Evolutionary conservation across 2,888 invertebrate genomes (phyloP), one percentile per base, ranked within the genome.

Genomic region (Venusia cambrica): DNA sequence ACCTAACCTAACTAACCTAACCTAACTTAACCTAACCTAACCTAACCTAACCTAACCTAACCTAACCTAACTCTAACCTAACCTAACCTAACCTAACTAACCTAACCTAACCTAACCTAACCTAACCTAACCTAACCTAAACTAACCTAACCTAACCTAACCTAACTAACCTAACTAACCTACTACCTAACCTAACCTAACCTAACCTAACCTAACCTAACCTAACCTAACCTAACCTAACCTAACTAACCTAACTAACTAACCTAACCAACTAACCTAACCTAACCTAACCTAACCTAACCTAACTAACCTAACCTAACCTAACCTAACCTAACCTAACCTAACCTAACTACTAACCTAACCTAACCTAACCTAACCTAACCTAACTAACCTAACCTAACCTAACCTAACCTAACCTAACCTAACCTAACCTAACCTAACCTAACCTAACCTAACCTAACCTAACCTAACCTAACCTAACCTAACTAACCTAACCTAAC

Each of bases 161-260:
- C 37, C 37, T 30, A 30, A 37, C 37, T 30, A 30, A 37, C 30
- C 37, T 30, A 30, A 37, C 30, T 14, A 24, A 25, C 24, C 30
- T 25, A 30, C 14, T 25, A 30, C 30, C 30, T 37, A 37, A 37
- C n/a, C n/a, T n/a, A n/a, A n/a, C n/a, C n/a, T n/a, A n/a, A n/a
- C n/a, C n/a, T n/a, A n/a, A n/a, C n/a, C n/a, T n/a, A n/a, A 20
- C 20, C 20, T 20, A 20, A 7, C 20, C 9, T 16, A 16, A 26
- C 26, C 16, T 16, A 16, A 26, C 27, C 27, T 17, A 18, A 27
- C 27, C 27, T 27, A 27, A 27, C 27, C 27, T 27, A 27, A 27
- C 27, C 27, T 27, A 27, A 27, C 27, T 27, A 27, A 27, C 27
- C 27, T 27, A 27, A 27, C 27, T 18, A 7, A 6, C 18, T 18